Evolutionary conservation across 2,113 vertebrate species (phyloP).

Genomic region (Hoplias malabaricus): DNA sequence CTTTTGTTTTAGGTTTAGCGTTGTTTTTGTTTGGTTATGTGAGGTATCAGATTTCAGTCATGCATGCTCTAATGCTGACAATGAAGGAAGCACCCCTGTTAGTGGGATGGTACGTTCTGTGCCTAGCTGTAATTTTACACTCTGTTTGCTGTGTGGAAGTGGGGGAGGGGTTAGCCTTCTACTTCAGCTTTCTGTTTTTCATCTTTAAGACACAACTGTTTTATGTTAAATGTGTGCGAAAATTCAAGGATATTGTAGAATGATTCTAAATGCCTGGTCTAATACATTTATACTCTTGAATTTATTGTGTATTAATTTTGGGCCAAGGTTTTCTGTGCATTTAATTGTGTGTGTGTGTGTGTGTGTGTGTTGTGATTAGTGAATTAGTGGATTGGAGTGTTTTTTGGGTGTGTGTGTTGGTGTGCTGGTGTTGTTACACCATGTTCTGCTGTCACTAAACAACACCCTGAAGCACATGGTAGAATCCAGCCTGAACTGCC

Average conservation of each 20-base stretch:
- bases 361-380: not conserved
- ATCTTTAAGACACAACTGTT: not conserved
- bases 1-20: not conserved
- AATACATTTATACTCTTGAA: not conserved
- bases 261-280: not conserved
- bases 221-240: not conserved
- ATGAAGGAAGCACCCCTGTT: not conserved
- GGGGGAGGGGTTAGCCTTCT: slow-evolving; percentile 34
- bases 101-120: slow-evolving; percentile 16
- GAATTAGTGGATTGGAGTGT: not conserved
- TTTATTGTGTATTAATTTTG: not conserved
- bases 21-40: not conserved
- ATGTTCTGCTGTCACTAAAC: slow-evolving; percentile 12
- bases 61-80: slow-evolving; percentile 29
- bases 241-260: not conserved
- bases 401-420: not conserved
- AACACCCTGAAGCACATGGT: slow-evolving; percentile 36
- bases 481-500: not conserved
- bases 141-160: slow-evolving; percentile 16
- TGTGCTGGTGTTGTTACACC: slow-evolving; percentile 39
- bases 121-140: slow-evolving; percentile 45
- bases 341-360: not conserved
- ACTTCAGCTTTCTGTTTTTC: not conserved
- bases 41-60: not conserved
- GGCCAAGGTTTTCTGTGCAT: not conserved